Evolutionary conservation across 2,113 vertebrate species (phyloP).

Genomic region (Calyptomena viridis): DNA sequence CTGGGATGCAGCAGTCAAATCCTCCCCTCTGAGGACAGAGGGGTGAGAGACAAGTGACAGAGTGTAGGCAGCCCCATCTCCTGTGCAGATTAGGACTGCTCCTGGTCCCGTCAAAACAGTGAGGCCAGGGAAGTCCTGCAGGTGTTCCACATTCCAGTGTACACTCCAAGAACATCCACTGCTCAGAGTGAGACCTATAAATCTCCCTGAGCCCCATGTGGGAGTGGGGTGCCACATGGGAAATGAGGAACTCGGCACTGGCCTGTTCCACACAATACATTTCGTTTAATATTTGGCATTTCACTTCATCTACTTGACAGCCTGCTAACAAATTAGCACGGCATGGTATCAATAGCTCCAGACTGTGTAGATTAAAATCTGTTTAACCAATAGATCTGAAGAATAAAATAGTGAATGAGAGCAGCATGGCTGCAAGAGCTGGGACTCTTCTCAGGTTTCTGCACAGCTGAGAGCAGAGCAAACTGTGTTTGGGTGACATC

Average conservation of each 20-base stretch:
- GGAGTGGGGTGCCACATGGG: not conserved
- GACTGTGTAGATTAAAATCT: slow-evolving; percentile 52
- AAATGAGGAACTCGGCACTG: rapidly evolving
- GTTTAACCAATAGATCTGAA: slow-evolving; percentile 40
- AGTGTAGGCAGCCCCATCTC: not conserved
- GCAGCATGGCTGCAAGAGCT: rapidly evolving
- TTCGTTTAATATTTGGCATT: slow-evolving; percentile 46
- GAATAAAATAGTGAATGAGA: not conserved
- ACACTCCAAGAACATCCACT: not conserved
- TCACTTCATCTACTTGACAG: slow-evolving; percentile 36
- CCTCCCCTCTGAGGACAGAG: not conserved
- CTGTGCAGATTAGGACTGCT: not conserved
- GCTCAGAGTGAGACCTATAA: not conserved
- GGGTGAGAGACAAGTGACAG: not conserved
- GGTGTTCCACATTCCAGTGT: not conserved
- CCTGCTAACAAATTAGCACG: slow-evolving; percentile 46
- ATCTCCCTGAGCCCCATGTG: rapidly evolving
- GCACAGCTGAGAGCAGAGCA: not conserved
- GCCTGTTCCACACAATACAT: not conserved
- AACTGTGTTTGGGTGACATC: not conserved
- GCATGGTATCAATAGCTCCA: slow-evolving; percentile 47
- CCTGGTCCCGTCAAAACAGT: rapidly evolving
- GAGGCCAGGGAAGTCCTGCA: not conserved
- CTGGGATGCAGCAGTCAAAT: not conserved
- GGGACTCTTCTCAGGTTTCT: not conserved